Base-by-base conservation (phyloP, 2,888 invertebrate species). In the Carabus problematicus region DNA sequence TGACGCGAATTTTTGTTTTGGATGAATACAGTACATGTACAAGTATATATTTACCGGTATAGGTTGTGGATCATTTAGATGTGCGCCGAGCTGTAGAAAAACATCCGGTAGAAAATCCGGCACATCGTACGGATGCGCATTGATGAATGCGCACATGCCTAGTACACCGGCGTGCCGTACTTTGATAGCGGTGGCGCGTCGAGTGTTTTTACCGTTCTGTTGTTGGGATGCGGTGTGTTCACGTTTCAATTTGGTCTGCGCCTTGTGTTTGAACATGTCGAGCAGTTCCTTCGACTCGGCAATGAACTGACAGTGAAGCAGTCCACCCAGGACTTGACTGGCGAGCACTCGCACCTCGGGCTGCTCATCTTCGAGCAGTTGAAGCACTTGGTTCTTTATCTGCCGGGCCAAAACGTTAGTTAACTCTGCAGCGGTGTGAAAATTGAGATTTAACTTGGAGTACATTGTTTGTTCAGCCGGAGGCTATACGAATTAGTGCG, bases 11-110 rank as follows among this genome's bases (percentile, higher is more conserved):
- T n/a, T n/a, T n/a, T n/a, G n/a, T n/a, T n/a, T n/a, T n/a, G n/a
- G n/a, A n/a, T n/a, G n/a, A n/a, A n/a, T n/a, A 3, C 29, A 29
- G 29, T 29, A 6, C 6, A 29, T 29, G 29, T 29, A n/a, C n/a
- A 3, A 29, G 29, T 29, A 3, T 29, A 29, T 29, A 29, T 29
- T 29, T 79, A 92, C 92, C 72, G 94, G 93, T 77, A 96, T 91
- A 0, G 95, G 95, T 81, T 94, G 93, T 0, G 95, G 94, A 78
- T 95, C 96, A 79, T 89, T 90, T 14, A 94, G 87, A 82, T 96
- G 94, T 8, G 87, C 85, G 70, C 92, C 89, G 43, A 97, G 85
- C 74, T 90, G 88, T 72, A 91, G 89, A 72, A 97, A 87, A 62
- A 96, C 88, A 60, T 89, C 88, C 71, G 97, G 90, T 79, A 93